Base-by-base conservation (phyloP, 2,113 vertebrate species). In the Platycercus adscitus region DNA sequence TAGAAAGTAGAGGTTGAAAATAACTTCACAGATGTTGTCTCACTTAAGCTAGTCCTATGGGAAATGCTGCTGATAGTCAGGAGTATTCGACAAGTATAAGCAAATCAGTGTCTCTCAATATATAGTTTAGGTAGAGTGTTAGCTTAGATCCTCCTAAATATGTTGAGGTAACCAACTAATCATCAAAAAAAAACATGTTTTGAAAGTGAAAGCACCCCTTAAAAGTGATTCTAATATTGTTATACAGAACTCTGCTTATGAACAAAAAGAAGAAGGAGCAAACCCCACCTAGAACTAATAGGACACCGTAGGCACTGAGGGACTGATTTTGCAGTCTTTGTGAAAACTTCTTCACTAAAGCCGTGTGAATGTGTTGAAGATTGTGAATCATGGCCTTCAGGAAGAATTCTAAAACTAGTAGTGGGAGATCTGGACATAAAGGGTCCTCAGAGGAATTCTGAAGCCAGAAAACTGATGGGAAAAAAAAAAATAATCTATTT, bases 121-220 rank as follows among this genome's bases (percentile, higher is more conserved):
- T 60, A 29, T 60, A 55, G 39, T 23, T 91, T 75, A 84, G 18
- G 26, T 35, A 81, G 41, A 70, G 4, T 46, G 28, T 49, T 89
- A 55, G 33, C n/a, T 84, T 84, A 95, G 16, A 80, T 56, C 20
- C 39, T 85, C 16, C 26, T 76, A 85, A 94, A 78, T 82, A 72
- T 25, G 24, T 14, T 60, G 29, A 87, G 6, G 26, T 68, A 75
- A 81, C 80, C 2, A 85, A 29, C 13, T 24, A 9, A 79, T 18
- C 37, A 71, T 76, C 25, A 20, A 71, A 72, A 64, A 64, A 81
- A 46, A n/a, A 1, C 12, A 49, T 4, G 5, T 68, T 81, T 79
- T 79, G 65, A 85, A 87, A 79, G 39, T 52, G n/a, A 87, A 82
- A 14, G 14, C 29, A 16, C 35, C n/a, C 26, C 17, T 76, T 76